Percentiles rank a stretch among this genome's conserved stretches.
phyloP scores from a whole-genome alignment of 2,113 vertebrate species.

The Ploceus nigricollis region DNA sequence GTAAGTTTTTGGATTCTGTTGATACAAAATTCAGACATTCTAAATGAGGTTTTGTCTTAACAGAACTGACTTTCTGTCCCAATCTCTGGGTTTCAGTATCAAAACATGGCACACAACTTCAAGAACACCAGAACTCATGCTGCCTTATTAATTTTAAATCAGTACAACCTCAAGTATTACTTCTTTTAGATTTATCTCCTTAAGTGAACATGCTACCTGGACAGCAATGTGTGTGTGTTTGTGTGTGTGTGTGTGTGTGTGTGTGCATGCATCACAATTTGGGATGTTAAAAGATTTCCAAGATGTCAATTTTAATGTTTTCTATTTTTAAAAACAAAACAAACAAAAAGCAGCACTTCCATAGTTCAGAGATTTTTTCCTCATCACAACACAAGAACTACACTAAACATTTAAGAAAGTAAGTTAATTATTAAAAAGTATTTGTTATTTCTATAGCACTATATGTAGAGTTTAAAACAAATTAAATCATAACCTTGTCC shows the following conservation, averaged over 20 bases:
- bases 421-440: neutral
- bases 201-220: neutral
- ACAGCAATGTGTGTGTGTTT: neutral
- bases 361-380: neutral
- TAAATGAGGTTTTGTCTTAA: neutral
- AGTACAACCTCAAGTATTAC: neutral
- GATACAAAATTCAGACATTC: neutral
- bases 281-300: neutral
- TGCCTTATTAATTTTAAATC: neutral
- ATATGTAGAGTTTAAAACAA: neutral
- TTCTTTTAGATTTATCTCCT: neutral
- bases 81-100: neutral
- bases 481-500: neutral
- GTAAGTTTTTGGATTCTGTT: slow-evolving; percentile 87
- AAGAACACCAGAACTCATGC: neutral
- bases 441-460: neutral
- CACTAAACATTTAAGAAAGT: neutral
- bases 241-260: too few species aligned
- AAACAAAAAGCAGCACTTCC: neutral
- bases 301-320: neutral
- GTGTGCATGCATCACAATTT: too few species aligned
- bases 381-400: neutral
- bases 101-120: neutral
- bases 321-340: neutral
- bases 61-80: neutral